phyloP scores from a whole-genome alignment of 2,888 invertebrate species.

The Chrysomela aeneicollis region DNA sequence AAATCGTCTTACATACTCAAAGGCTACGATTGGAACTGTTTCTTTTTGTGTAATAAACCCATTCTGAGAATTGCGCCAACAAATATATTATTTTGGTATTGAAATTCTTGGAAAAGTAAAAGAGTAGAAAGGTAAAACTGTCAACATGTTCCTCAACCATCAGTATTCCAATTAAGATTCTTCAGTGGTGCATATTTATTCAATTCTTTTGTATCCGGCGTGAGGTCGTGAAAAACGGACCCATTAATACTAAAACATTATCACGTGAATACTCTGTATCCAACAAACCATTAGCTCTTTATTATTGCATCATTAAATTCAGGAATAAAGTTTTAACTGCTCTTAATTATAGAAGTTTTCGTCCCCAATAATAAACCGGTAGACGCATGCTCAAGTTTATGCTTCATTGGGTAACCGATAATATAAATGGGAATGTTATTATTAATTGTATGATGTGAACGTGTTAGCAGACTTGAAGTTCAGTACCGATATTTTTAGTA shows the following conservation, averaged over 20 bases:
- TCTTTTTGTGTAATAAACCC: no score
- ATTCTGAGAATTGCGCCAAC: no score
- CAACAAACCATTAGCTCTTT: conserved; percentile 30
- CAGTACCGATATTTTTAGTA: no score
- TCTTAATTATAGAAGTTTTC: conserved; percentile 36
- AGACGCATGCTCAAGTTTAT: conserved; percentile 24
- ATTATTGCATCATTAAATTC: conserved; percentile 30
- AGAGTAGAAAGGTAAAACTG: not conserved
- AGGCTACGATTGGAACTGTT: no score
- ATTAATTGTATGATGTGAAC: no score
- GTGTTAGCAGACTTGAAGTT: not conserved
- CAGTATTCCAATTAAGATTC: not conserved
- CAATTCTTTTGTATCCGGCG: conserved; percentile 35
- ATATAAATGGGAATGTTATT: conserved; percentile 3
- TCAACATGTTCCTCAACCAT: not conserved
- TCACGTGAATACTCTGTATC: conserved; percentile 32
- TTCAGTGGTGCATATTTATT: conserved; percentile 28
- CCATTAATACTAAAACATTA: conserved; percentile 35
- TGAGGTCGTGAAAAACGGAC: conserved; percentile 29
- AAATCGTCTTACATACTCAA: no score
- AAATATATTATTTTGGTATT: no score
- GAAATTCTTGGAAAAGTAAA: no score
- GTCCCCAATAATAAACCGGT: conserved; percentile 36
- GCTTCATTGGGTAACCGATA: conserved; percentile 10
- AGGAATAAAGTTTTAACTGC: conserved; percentile 31